Conservation (phyloP, 2,888 invertebrate genomes). For the Hydrotaea cyrtoneurina region DNA sequence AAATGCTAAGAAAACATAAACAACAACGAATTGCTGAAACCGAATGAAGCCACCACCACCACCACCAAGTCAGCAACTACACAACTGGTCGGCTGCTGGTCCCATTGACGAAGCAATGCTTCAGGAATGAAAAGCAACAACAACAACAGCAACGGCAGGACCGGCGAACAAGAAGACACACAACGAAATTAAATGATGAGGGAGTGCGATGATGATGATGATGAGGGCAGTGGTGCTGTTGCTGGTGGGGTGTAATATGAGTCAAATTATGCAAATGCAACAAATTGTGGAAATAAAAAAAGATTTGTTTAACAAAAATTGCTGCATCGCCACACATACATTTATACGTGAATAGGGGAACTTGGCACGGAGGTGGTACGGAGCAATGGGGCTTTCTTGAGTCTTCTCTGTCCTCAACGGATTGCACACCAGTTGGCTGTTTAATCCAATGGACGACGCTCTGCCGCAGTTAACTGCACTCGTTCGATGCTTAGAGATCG, state of each 20-base stretch:
- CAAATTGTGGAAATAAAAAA: constrained; percentile 62
- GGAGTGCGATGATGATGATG: constrained; percentile 31
- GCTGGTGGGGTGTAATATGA: constrained; percentile 61
- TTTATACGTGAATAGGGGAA: neutral
- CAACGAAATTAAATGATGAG: constrained; percentile 35
- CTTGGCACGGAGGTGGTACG: constrained; percentile 10
- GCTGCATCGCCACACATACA: neutral
- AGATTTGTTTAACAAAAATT: constrained; percentile 41
- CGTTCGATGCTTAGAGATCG: constrained; percentile 66
- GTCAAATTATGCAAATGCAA: constrained; percentile 66
- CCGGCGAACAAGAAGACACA: neutral
- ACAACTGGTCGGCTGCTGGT: constrained; percentile 35
- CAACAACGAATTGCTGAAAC: constrained; percentile 53
- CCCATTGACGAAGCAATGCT: constrained; percentile 62
- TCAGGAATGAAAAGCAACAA: constrained; percentile 38
- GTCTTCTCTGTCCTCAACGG: constrained; percentile 29
- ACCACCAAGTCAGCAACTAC: constrained; percentile 12
- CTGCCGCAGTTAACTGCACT: constrained; percentile 47
- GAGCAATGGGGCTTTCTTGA: constrained; percentile 27
- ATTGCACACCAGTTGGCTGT: constrained; percentile 1
- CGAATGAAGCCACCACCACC: constrained; percentile 21
- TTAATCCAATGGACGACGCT: neutral
- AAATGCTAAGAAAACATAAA: constrained; percentile 55
- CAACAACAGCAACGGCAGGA: constrained; percentile 10
- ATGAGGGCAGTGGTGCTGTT: constrained; percentile 55